Percentiles rank a stretch among this genome's conserved stretches.
phyloP scores from a whole-genome alignment of 2,888 invertebrate genomes.

The Drosophila kanekoi region DNA sequence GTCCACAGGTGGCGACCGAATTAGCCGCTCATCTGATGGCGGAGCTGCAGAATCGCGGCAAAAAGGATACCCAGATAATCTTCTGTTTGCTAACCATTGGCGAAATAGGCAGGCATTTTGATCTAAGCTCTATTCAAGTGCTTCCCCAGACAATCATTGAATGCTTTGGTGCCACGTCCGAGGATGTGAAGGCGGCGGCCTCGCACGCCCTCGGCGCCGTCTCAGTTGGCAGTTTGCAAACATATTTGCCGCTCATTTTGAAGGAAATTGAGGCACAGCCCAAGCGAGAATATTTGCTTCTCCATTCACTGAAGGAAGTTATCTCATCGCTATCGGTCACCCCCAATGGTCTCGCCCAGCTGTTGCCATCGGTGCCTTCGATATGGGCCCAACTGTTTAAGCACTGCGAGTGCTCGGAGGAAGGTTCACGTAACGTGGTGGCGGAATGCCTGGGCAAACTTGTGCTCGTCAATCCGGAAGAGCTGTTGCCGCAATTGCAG shows the following conservation, averaged over 20 bases:
- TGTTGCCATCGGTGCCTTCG: constrained; percentile 92
- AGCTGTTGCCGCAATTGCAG: constrained; percentile 94
- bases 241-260: constrained; percentile 97
- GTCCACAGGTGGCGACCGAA: constrained; percentile 89
- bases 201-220: constrained; percentile 98
- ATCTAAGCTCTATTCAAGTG: constrained; percentile 91
- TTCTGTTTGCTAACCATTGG: constrained; percentile 98
- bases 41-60: constrained; percentile 89
- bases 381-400: constrained; percentile 97
- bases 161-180: constrained; percentile 95
- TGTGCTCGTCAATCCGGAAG: constrained; percentile 95
- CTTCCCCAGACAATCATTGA: constrained; percentile 92
- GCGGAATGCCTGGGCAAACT: constrained; percentile 99
- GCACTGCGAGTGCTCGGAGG: constrained; percentile 98
- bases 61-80: constrained; percentile 92
- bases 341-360: constrained; percentile 90
- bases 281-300: constrained; percentile 96
- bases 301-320: constrained; percentile 99
- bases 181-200: constrained; percentile 99
- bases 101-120: constrained; percentile 97
- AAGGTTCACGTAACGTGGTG: constrained; percentile 99
- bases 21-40: constrained; percentile 89
- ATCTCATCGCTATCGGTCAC: constrained; percentile 93
- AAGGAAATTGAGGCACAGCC: constrained; percentile 97
- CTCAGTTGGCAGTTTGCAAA: constrained; percentile 96